Evolutionary conservation across 2,888 invertebrate species (phyloP).

Genomic region (Drosophila anceps): DNA sequence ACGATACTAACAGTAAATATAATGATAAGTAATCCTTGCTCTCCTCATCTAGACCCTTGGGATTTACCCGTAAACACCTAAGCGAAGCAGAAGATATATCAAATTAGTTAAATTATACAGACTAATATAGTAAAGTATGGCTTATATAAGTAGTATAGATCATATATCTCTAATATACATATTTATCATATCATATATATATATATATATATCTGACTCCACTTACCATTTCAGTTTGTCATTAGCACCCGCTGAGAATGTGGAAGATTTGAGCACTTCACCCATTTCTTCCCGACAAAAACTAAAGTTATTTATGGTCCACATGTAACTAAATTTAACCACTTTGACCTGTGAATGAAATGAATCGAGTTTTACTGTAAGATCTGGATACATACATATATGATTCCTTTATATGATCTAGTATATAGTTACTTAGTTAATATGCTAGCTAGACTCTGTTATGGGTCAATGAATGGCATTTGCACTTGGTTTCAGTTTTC

Average conservation of each 20-base stretch:
- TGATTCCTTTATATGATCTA: not conserved
- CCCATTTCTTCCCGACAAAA: conserved; percentile 99
- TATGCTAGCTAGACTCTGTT: not conserved
- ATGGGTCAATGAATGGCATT: not conserved
- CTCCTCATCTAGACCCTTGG: conserved; percentile 99
- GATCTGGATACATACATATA: not conserved
- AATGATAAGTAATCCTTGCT: conserved; percentile 99
- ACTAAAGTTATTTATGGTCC: conserved; percentile 99
- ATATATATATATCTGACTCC: accelerated
- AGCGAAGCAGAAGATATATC: not conserved
- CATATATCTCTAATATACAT: no score
- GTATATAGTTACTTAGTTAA: not conserved
- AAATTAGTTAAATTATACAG: not conserved
- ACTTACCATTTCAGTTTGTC: conserved; percentile 99
- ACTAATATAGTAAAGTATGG: not conserved
- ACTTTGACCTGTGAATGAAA: conserved; percentile 94
- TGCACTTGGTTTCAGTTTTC: conserved; percentile 16
- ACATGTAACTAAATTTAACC: conserved; percentile 99
- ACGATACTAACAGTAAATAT: conserved; percentile 99
- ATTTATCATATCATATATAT: not conserved
- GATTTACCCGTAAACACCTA: conserved; percentile 99
- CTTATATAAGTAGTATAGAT: not conserved
- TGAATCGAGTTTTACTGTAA: not conserved
- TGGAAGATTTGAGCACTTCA: conserved; percentile 99
- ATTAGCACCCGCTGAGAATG: conserved; percentile 99